A percentile compares a stretch with the other conserved stretches of the same genome.
phyloP scores from a whole-genome alignment of 2,888 invertebrate genomes.

The Drosophila phalerata region DNA sequence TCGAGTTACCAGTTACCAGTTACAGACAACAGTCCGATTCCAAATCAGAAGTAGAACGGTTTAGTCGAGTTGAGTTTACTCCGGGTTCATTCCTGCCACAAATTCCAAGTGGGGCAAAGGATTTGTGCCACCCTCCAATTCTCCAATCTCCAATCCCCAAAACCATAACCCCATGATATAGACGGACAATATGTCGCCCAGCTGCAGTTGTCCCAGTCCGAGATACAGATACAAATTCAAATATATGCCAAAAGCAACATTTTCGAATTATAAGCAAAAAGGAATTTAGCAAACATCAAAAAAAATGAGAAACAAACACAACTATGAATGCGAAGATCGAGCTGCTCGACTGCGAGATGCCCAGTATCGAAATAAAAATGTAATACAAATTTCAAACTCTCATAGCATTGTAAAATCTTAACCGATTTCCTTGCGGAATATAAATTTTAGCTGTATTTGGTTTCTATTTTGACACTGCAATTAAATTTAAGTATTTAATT shows the following conservation, averaged over 20 bases:
- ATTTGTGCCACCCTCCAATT: conserved; percentile 65
- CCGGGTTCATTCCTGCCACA: conserved; percentile 64
- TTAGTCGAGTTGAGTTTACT: conserved; percentile 40
- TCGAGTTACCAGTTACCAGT: background rate
- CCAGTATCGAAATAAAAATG: background rate
- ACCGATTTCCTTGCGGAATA: no score
- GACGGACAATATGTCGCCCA: conserved; percentile 57
- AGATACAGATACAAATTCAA: conserved; percentile 75
- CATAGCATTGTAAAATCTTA: no score
- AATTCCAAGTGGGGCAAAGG: conserved; percentile 75
- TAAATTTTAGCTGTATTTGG: no score
- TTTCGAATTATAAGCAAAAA: conserved; percentile 79
- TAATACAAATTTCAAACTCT: no score
- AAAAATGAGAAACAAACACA: conserved; percentile 32
- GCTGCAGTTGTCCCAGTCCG: conserved; percentile 12
- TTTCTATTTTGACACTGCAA: no score
- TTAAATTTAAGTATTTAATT: no score
- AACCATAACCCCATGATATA: conserved; percentile 53
- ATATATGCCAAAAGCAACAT: conserved; percentile 80
- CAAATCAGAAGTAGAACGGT: conserved; percentile 7
- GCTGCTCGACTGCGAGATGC: background rate
- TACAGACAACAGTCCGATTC: conserved; percentile 5
- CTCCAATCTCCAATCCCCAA: background rate
- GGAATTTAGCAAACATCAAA: conserved; percentile 66
- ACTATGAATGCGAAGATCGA: background rate